Conservation (phyloP, 2,797 vertebrate genomes). For the Enteromius treurensis region DNA sequence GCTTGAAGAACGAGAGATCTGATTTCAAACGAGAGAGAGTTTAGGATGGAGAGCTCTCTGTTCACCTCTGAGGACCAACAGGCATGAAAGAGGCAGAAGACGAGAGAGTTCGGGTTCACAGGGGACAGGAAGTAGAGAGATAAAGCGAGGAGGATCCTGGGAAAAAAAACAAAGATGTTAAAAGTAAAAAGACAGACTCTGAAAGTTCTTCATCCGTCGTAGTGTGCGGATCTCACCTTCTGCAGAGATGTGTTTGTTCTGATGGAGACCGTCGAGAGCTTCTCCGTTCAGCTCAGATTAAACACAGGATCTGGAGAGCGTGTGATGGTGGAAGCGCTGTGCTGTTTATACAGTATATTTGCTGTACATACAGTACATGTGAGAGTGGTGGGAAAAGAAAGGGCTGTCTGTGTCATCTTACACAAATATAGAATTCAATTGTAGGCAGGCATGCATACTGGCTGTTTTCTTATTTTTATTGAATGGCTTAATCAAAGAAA, state of each 20-base stretch:
- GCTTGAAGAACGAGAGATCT: conserved; percentile 7
- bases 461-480: neutral
- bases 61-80: conserved; percentile 39
- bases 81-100: conserved; percentile 26
- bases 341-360: neutral
- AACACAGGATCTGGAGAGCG: neutral
- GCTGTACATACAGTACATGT: neutral
- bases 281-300: neutral
- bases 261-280: neutral
- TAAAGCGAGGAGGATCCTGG: neutral
- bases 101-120: conserved; percentile 7
- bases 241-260: conserved; percentile 26
- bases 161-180: conserved; percentile 11
- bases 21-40: conserved; percentile 18
- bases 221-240: neutral
- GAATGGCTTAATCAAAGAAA: neutral
- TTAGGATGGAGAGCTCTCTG: conserved; percentile 19
- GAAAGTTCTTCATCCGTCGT: neutral
- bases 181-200: conserved; percentile 13
- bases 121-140: conserved; percentile 29
- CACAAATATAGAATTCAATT: neutral
- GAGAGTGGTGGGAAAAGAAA: neutral
- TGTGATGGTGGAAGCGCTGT: neutral
- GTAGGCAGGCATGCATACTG: neutral
- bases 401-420: neutral